A percentile compares a stretch with the other conserved stretches of the same genome.
Conservation (phyloP, 2,888 invertebrate species). For the Chaetogeoica ovagalla region DNA sequence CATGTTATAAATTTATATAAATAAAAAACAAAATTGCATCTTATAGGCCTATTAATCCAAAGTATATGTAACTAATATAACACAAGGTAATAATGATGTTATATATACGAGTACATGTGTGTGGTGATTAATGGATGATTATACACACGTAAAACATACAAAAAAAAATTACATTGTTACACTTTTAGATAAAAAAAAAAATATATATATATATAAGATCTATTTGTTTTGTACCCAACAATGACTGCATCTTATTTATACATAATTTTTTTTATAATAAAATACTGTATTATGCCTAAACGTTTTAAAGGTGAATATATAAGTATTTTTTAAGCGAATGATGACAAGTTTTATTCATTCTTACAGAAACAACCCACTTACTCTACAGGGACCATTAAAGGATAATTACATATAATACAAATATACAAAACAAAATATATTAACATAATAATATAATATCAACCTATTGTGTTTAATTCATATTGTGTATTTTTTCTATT, state of each 20-base stretch:
- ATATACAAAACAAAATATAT: not conserved
- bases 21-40: too few relatives aligned
- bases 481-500: constrained; percentile 5
- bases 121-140: too few relatives aligned
- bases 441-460: constrained; percentile 32
- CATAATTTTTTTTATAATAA: not conserved
- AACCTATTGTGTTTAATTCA: constrained; percentile 39
- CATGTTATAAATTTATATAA: too few relatives aligned
- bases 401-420: constrained; percentile 35
- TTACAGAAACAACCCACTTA: constrained; percentile 32
- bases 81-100: too few relatives aligned
- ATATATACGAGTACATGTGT: too few relatives aligned
- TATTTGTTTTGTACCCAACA: constrained; percentile 17
- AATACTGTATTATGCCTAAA: not conserved
- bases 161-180: not conserved
- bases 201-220: not conserved
- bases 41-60: too few relatives aligned
- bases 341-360: constrained; percentile 1
- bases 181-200: not conserved
- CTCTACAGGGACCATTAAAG: not conserved
- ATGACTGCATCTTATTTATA: constrained; percentile 6
- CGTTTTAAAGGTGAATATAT: not conserved
- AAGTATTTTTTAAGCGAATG: not conserved
- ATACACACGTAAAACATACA: not conserved
- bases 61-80: too few relatives aligned